phyloP scores from a whole-genome alignment of 2,113 vertebrate species.

The Oncorhynchus kisutch region DNA sequence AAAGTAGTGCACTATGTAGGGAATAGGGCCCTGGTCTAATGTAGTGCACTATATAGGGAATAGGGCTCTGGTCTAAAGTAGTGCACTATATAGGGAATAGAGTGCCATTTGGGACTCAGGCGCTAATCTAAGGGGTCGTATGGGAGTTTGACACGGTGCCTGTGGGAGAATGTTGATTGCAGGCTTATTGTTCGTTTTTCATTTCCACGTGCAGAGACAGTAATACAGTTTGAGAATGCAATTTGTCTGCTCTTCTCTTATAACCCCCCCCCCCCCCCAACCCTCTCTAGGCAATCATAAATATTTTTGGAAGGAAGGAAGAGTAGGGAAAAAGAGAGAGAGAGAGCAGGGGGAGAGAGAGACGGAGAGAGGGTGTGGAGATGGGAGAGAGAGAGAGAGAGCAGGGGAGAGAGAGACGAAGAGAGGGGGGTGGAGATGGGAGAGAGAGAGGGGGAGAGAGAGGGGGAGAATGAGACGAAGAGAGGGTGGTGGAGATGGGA shows the following conservation, averaged over 20 bases:
- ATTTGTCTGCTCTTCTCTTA: not conserved
- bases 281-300: slow-evolving; percentile 23
- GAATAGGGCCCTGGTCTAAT: no score
- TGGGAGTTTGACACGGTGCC: slow-evolving; percentile 10
- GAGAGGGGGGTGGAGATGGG: not conserved
- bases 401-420: not conserved
- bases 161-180: slow-evolving; percentile 8
- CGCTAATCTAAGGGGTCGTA: not conserved
- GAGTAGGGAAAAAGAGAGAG: not conserved
- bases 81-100: no score
- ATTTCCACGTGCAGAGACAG: not conserved
- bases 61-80: no score
- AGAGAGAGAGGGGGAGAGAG: not conserved
- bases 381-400: not conserved
- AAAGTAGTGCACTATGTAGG: no score
- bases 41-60: no score
- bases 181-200: slow-evolving; percentile 8
- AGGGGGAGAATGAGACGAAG: no score
- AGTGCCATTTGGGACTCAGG: no score
- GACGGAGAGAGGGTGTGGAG: not conserved
- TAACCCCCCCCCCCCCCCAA: not conserved
- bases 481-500: no score
- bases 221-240: slow-evolving; percentile 19
- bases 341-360: not conserved
- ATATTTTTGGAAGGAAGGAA: slow-evolving; percentile 13